Conservation (phyloP, 2,113 vertebrate species). For the Actenoides lindsayi region DNA sequence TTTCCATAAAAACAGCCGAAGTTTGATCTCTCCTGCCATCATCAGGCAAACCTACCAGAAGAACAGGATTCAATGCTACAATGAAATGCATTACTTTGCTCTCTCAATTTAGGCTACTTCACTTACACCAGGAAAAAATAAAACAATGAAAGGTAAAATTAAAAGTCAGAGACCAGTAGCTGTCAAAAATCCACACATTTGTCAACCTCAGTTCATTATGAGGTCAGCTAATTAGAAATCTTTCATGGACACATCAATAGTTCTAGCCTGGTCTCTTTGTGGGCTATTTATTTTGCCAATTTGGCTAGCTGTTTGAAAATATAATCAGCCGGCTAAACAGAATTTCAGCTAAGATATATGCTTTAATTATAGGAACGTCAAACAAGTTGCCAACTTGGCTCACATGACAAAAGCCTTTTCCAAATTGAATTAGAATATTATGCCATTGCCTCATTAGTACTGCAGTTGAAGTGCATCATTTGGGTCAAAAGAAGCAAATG, state of each 20-base stretch:
- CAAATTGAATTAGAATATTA: conserved; percentile 27
- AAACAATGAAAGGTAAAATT: not conserved
- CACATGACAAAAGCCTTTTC: not conserved
- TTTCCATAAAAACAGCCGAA: not conserved
- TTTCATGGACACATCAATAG: conserved; percentile 1
- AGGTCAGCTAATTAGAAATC: not conserved
- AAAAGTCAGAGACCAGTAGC: not conserved
- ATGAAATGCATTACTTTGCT: not conserved
- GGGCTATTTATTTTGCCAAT: not conserved
- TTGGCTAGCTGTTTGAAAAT: conserved; percentile 9
- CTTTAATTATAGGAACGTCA: conserved; percentile 50
- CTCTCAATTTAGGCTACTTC: not conserved
- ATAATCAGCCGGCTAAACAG: conserved; percentile 26
- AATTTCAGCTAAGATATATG: conserved; percentile 36
- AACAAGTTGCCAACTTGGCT: conserved; percentile 26
- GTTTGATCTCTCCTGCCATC: conserved; percentile 24
- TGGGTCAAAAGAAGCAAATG: not conserved
- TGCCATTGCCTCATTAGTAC: not conserved
- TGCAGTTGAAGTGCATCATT: not conserved
- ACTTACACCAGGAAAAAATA: not conserved
- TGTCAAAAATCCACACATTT: not conserved
- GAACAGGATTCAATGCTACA: not conserved
- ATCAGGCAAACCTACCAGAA: not conserved
- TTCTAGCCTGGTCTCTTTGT: not conserved
- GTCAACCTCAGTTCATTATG: not conserved